phyloP scores from a whole-genome alignment of 2,113 vertebrate species.

The Cyanocitta stelleri region DNA sequence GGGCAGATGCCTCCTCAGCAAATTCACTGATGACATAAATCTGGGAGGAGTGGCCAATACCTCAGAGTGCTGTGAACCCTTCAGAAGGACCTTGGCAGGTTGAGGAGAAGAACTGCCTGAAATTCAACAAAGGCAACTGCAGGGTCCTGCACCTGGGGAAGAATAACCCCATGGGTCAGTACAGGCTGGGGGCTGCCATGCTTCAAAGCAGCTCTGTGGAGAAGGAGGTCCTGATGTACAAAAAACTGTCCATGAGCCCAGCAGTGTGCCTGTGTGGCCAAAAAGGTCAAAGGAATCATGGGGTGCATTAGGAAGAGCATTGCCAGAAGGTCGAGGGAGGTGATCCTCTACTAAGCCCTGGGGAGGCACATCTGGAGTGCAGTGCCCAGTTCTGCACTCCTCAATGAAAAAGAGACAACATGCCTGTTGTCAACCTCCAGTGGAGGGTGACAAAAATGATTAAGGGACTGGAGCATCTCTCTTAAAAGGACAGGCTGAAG shows the following conservation, averaged over 20 bases:
- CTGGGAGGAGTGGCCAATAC: fast-evolving
- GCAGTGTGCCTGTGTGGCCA: too few relatives aligned
- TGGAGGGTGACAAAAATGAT: background rate
- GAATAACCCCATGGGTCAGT: background rate
- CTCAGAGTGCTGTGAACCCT: background rate
- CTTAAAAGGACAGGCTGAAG: background rate
- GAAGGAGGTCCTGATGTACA: background rate
- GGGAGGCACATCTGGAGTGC: background rate
- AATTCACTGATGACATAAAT: background rate
- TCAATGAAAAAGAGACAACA: background rate
- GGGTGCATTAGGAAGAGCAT: background rate
- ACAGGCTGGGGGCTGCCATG: background rate
- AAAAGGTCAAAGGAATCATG: background rate
- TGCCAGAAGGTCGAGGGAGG: too few relatives aligned
- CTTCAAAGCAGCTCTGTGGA: background rate
- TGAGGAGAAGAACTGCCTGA: background rate
- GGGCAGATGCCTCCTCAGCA: background rate
- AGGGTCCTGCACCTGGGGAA: background rate
- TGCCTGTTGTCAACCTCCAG: background rate
- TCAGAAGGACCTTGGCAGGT: background rate
- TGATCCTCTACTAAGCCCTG: background rate
- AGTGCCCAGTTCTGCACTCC: background rate
- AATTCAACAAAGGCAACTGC: background rate
- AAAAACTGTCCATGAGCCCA: background rate
- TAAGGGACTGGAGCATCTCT: background rate